Conservation (phyloP, 2,797 vertebrate species). For the Crocidura indochinensis region DNA sequence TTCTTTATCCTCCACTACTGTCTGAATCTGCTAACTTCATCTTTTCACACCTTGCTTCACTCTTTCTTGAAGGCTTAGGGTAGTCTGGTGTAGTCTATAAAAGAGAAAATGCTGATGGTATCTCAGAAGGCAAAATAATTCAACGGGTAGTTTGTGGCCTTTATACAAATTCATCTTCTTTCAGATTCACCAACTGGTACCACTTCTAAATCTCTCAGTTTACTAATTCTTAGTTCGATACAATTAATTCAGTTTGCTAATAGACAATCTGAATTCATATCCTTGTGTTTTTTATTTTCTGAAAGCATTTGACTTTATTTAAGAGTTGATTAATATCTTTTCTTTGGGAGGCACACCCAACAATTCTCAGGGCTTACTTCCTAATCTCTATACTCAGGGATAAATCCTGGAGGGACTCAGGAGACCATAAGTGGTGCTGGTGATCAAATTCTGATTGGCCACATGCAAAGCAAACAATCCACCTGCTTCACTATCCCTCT, state of each 20-base stretch:
- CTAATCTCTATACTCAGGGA: too few relatives aligned
- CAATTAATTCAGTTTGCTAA: background rate
- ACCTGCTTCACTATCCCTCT: too few relatives aligned
- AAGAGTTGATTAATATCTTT: background rate
- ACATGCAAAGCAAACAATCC: too few relatives aligned
- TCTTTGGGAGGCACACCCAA: too few relatives aligned
- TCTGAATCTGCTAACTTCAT: background rate
- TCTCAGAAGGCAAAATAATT: background rate
- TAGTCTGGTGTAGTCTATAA: background rate
- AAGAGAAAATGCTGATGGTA: background rate
- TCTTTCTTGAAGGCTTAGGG: background rate
- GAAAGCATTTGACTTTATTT: background rate
- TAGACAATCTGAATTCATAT: background rate
- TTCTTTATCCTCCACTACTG: background rate
- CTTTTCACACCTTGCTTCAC: background rate
- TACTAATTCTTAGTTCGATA: background rate
- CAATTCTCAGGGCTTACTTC: too few relatives aligned
- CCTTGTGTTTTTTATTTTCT: background rate
- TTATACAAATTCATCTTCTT: background rate
- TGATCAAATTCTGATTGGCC: too few relatives aligned
- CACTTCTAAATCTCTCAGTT: background rate
- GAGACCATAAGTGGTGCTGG: too few relatives aligned
- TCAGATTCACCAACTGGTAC: background rate
- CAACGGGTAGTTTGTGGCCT: background rate
- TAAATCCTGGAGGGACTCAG: too few relatives aligned